A percentile compares a stretch with the other conserved stretches of the same genome.
Conservation (phyloP, 2,797 vertebrate genomes). For the Microchirus variegatus region DNA sequence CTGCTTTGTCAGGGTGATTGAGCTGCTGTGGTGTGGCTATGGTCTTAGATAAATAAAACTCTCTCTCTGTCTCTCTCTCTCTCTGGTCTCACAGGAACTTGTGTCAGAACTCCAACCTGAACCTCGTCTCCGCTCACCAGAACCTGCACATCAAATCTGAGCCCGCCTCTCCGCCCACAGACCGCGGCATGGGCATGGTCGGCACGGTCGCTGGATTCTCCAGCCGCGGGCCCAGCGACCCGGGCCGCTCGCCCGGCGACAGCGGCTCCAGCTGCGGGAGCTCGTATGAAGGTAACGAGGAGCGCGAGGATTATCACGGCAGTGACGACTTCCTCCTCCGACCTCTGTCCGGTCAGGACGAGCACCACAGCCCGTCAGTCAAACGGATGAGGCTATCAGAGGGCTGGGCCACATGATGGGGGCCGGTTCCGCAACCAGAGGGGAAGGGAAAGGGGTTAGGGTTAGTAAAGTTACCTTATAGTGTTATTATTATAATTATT, state of each 20-base stretch:
- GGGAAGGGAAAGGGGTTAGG: too few relatives aligned
- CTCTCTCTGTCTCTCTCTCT: neutral
- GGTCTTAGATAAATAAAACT: too few relatives aligned
- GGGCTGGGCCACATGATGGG: constrained; percentile 96
- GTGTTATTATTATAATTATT: constrained; percentile 72
- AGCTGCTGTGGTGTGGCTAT: too few relatives aligned
- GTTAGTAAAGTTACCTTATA: constrained; percentile 65
- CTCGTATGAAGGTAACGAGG: constrained; percentile 94
- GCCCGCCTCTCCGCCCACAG: constrained; percentile 95
- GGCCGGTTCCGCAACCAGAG: neutral
- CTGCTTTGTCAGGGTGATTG: too few relatives aligned
- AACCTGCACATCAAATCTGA: constrained; percentile 98
- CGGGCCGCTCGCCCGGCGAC: constrained; percentile 92
- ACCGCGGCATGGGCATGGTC: constrained; percentile 73
- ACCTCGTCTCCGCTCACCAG: constrained; percentile 88
- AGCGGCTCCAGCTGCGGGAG: constrained; percentile 97
- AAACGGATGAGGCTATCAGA: constrained; percentile 95
- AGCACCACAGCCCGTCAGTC: constrained; percentile 92
- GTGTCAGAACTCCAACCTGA: constrained; percentile 95
- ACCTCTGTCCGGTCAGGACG: constrained; percentile 85
- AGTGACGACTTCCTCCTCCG: constrained; percentile 93
- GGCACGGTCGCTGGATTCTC: constrained; percentile 45
- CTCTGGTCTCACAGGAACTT: constrained; percentile 89
- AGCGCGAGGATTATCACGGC: constrained; percentile 90
- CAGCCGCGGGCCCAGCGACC: constrained; percentile 66